A percentile compares a stretch with the other conserved stretches of the same genome.
Evolutionary conservation across 2,888 invertebrate species (phyloP).

Genomic region (Icerya purchasi): DNA sequence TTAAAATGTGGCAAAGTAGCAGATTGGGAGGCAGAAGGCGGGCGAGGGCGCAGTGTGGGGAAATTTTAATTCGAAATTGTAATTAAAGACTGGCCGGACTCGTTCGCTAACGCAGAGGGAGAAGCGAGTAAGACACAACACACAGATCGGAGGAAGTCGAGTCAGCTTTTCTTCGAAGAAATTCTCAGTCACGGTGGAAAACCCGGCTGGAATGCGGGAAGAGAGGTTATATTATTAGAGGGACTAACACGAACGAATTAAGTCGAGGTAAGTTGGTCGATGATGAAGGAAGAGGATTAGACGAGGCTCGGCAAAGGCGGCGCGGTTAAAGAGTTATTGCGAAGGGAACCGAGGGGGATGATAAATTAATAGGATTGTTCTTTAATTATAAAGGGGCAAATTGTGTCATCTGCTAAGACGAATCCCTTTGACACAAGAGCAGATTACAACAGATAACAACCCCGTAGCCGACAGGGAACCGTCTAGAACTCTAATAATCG

Average conservation of each 20-base stretch:
- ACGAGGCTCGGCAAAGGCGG: background rate
- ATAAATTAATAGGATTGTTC: conserved; percentile 14
- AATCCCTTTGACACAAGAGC: conserved; percentile 9
- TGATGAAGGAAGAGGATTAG: background rate
- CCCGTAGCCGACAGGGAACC: background rate
- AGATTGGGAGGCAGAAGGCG: too few relatives aligned
- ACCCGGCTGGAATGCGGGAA: background rate
- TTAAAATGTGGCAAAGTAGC: too few relatives aligned
- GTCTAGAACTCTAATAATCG: too few relatives aligned
- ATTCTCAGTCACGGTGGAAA: conserved; percentile 1
- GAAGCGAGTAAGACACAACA: too few relatives aligned
- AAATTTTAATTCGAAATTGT: conserved; percentile 13
- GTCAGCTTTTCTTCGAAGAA: too few relatives aligned
- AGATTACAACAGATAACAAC: too few relatives aligned
- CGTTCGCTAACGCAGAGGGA: background rate
- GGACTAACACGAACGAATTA: too few relatives aligned
- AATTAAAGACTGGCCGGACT: conserved; percentile 11
- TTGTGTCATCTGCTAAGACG: conserved; percentile 12
- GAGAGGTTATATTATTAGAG: background rate
- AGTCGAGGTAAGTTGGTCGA: too few relatives aligned
- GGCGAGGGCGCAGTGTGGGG: too few relatives aligned
- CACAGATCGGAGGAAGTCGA: too few relatives aligned
- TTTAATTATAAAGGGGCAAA: conserved; percentile 13
- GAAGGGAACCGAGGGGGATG: too few relatives aligned
- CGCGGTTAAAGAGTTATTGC: too few relatives aligned